phyloP scores from a whole-genome alignment of 2,888 invertebrate genomes.

The Suillia variegata region DNA sequence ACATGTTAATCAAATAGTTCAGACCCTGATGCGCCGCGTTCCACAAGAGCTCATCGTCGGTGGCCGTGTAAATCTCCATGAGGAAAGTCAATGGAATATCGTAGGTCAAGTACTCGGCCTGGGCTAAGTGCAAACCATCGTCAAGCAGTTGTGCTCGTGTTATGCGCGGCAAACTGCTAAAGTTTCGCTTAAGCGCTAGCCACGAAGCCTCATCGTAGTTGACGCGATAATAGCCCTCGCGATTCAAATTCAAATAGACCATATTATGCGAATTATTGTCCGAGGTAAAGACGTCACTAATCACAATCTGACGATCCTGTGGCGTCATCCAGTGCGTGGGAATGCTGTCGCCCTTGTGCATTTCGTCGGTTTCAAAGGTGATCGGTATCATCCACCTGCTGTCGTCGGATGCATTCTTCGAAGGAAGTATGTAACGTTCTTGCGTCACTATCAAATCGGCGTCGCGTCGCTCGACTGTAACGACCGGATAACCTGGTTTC shows the following conservation, averaged over 20 bases:
- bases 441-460: slow-evolving; percentile 50
- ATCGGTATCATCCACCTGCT: slow-evolving; percentile 59
- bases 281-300: slow-evolving; percentile 49
- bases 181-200: slow-evolving; percentile 64
- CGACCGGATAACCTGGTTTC: slow-evolving; percentile 72
- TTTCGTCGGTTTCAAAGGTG: slow-evolving; percentile 55
- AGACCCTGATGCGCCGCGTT: slow-evolving; percentile 65
- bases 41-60: slow-evolving; percentile 69
- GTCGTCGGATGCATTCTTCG: slow-evolving; percentile 46
- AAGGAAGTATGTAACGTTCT: slow-evolving; percentile 55
- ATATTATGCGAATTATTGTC: slow-evolving; percentile 45
- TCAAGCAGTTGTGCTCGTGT: slow-evolving; percentile 74
- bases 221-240: slow-evolving; percentile 69
- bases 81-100: slow-evolving; percentile 65
- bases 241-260: slow-evolving; percentile 61
- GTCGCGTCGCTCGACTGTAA: slow-evolving; percentile 64
- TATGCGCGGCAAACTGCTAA: slow-evolving; percentile 65
- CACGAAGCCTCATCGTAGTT: slow-evolving; percentile 71
- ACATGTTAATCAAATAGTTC: slow-evolving; percentile 66
- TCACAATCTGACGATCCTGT: slow-evolving; percentile 46
- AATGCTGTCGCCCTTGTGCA: slow-evolving; percentile 48
- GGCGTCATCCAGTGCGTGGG: slow-evolving; percentile 57
- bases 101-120: slow-evolving; percentile 66
- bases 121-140: slow-evolving; percentile 69
- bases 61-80: slow-evolving; percentile 61